phyloP scores from a whole-genome alignment of 2,113 vertebrate species.

The Ahaetulla prasina region DNA sequence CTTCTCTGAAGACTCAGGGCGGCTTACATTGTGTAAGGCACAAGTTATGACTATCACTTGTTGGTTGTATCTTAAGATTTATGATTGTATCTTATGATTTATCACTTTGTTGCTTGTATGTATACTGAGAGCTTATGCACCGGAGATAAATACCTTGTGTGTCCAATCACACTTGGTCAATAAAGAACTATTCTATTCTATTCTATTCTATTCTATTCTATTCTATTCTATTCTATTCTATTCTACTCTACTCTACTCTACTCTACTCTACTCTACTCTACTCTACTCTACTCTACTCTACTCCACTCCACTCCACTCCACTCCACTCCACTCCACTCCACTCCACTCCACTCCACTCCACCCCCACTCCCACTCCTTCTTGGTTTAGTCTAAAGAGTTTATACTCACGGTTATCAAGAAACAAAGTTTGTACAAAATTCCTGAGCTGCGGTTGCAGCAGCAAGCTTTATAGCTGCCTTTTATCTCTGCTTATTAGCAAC shows the following conservation, averaged over 20 bases:
- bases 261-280: too few relatives aligned
- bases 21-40: too few relatives aligned
- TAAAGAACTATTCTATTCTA: neutral
- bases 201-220: too few relatives aligned
- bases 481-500: neutral
- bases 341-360: too few relatives aligned
- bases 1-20: too few relatives aligned
- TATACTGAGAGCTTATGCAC: neutral
- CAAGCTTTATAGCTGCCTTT: neutral
- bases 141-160: neutral
- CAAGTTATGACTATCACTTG: neutral
- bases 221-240: too few relatives aligned
- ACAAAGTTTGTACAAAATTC: neutral
- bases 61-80: neutral
- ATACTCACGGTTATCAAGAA: neutral
- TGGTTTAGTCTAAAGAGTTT: neutral
- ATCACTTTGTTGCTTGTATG: neutral
- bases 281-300: too few relatives aligned
- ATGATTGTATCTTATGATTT: neutral
- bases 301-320: too few relatives aligned
- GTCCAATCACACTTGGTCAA: neutral
- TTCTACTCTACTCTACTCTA: too few relatives aligned
- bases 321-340: too few relatives aligned
- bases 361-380: neutral
- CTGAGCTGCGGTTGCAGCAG: neutral